Conservation (phyloP, 2,113 vertebrate genomes). For the Sciurus niger region DNA sequence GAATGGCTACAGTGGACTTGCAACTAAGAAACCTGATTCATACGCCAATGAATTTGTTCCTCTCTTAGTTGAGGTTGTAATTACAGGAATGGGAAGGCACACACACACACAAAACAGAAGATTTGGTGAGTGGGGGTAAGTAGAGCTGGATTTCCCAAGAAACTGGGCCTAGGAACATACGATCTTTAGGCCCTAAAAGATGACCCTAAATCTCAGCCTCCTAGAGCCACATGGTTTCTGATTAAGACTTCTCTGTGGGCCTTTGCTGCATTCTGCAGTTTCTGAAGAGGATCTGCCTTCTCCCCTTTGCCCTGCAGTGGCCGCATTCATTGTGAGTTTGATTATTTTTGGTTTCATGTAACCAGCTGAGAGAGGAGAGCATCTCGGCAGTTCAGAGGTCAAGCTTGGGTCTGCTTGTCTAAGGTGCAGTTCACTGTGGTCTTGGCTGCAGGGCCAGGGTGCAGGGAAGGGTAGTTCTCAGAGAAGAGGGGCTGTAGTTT, state of each 20-base stretch:
- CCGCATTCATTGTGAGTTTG: neutral
- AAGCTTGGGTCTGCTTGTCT: too few species aligned
- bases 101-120: too few species aligned
- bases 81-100: too few species aligned
- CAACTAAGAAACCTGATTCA: too few species aligned
- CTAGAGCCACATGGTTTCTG: neutral
- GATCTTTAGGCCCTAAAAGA: too few species aligned
- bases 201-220: too few species aligned
- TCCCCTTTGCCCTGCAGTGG: neutral
- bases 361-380: neutral
- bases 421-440: neutral
- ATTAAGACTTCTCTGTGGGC: neutral
- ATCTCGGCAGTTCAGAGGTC: neutral
- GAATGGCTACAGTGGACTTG: too few species aligned
- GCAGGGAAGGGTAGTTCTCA: neutral
- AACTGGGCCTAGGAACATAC: too few species aligned
- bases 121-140: too few species aligned
- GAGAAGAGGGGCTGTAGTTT: neutral
- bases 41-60: too few species aligned
- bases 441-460: neutral
- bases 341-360: neutral
- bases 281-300: neutral
- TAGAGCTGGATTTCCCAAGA: too few species aligned
- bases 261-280: neutral
- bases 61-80: too few species aligned